Base-by-base conservation (phyloP, 2,888 invertebrate genomes). In the Campopleginae sp. region DNA sequence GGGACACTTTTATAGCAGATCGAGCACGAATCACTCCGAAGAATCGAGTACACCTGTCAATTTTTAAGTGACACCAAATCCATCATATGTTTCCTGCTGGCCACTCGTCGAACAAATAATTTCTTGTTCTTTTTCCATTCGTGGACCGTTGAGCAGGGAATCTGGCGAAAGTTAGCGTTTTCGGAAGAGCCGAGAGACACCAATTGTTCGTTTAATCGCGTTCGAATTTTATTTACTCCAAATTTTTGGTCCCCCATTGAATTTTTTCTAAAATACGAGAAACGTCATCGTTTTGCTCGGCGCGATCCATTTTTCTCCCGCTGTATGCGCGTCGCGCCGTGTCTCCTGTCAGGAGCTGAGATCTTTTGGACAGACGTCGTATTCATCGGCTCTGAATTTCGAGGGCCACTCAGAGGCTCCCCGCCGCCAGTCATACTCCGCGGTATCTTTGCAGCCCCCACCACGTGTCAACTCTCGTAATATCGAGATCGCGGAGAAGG, bases 1-100 rank as follows among this genome's bases (percentile, higher is more conserved):
- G 85, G 85, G 87, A 87, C 85, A 87, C 82, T 86, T 85, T 86
- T 87, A 82, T 87, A 86, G 38, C 85, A 71, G 82, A 84, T 89
- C 89, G 88, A 87, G 88, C 17, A 48, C 33, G 27, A 51, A 23
- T 33, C 42, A n/a, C 54, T 42, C 19, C 31, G 23, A 33, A 61
- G 31, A 61, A 70, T 23, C 80, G 72, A 66, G 38, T 48, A 54
- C 58, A 58, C n/a, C 68, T 61, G 78, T 80, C 80, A 66, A 65
- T 72, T 80, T 74, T 42, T 31, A 66, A 65, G 80, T 44, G 65
- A 80, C 80, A 72, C 63, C 44, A 27, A 66, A 80, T 80, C 80
- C 66, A 80, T 80, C 80, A 80, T 31, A 66, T 63, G n/a, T n/a
- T n/a, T 51, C 17, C 2, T 72, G 38, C 38, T 38, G 10, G 44